Base-by-base conservation (phyloP, 2,797 vertebrate species). In the Micropoecilia bifurca region DNA sequence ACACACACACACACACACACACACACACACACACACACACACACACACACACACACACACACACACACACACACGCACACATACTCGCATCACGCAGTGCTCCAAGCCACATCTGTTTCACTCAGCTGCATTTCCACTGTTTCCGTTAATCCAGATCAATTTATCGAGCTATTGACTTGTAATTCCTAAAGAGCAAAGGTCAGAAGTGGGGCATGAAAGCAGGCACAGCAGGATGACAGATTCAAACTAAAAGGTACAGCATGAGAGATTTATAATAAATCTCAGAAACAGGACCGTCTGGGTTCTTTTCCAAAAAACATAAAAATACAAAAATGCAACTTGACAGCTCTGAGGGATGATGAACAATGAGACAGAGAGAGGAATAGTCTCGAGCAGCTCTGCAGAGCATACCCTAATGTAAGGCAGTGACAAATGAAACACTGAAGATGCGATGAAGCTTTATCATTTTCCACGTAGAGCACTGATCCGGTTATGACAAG, bases 41-140 rank as follows among this genome's bases (percentile, higher is more conserved):
- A n/a, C n/a, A n/a, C n/a, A n/a, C n/a, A n/a, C 0, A 10, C 81
- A 48, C 59, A 41, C 77, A 48, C 78, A 74, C 80, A 36, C 76
- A 76, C 57, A 5, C 82, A 4, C 81, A 33, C 72, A 28, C 75
- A 47, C 78, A 63, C 79, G n/a, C 77, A 74, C 0, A 4, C 82
- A 43, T 61, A 30, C 78, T 73, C 57, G 78, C 79, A 48, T 73
- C 75, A 47, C 4, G 6, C 85, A 39, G 50, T 8, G 50, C 50
- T 61, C 83, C 61, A 83, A 90, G 86, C 80, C 89, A 92, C 93
- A 92, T 94, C 92, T 94, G 93, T 87, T 93, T 89, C 84, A 75
- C 84, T 80, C 47, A 69, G 87, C 87, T 80, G 80, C 86, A 33
- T 90, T 87, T 83, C 84, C 84, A 89, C 90, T 91, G 91, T 93